Percentiles rank a stretch among this genome's conserved stretches.
These are phyloP conservation scores for Apotomis betuletana DNA, from an alignment of 2,888 invertebrate genomes.

Conservation along the genomic window DNA sequence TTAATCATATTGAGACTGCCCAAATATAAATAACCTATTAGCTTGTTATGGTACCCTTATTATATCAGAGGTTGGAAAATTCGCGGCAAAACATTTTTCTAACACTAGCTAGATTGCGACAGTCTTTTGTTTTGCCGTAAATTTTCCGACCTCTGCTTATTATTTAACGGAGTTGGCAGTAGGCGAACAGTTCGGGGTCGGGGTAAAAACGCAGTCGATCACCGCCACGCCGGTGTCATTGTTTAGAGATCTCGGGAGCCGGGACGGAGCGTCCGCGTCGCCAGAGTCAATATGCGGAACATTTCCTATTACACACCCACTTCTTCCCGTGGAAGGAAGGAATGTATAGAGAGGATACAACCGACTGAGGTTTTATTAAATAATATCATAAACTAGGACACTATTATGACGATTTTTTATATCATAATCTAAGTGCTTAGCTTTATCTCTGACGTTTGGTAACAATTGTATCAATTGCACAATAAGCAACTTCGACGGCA, in stretches of 20 bases:
- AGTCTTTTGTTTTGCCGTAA: no score
- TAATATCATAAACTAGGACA: no score
- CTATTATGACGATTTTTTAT: no score
- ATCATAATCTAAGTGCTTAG: background rate
- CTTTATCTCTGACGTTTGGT: background rate
- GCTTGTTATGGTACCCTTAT: no score
- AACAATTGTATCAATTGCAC: no score
- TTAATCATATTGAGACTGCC: no score
- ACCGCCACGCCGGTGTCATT: conserved; percentile 66
- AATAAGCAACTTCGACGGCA: no score
- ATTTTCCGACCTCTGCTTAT: background rate
- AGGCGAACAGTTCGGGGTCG: conserved; percentile 26
- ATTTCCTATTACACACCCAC: conserved; percentile 84
- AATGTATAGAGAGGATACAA: conserved; percentile 60
- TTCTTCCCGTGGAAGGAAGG: conserved; percentile 72
- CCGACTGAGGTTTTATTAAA: background rate
- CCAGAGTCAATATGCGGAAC: conserved; percentile 83
- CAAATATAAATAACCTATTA: no score
- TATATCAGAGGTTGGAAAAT: no score
- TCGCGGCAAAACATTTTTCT: no score
- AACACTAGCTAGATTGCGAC: no score
- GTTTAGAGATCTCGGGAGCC: conserved; percentile 81
- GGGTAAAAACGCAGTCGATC: conserved; percentile 37
- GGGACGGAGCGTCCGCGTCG: conserved; percentile 59
- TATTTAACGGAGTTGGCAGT: conserved; percentile 26